These are phyloP conservation scores for Oligia fasciuncula DNA, from an alignment of 2,888 invertebrate species.

Conservation along the genomic window DNA sequence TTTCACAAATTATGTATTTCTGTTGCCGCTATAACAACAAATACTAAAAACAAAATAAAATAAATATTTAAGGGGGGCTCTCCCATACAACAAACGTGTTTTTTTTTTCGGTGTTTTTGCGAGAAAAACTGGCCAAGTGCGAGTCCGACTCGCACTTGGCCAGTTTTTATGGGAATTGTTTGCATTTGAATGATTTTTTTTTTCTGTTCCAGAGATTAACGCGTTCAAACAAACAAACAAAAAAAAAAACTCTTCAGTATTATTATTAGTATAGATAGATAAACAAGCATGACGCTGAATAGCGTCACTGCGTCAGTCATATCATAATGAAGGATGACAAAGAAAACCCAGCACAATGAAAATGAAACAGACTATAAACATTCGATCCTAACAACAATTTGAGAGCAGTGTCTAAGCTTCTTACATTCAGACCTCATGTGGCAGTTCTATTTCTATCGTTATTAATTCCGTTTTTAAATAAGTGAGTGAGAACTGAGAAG, in stretches of 20 bases:
- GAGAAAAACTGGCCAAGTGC: no score
- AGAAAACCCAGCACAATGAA: conserved; percentile 2
- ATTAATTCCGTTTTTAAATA: neutral
- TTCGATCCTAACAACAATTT: neutral
- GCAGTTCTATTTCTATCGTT: neutral
- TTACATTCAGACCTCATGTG: neutral
- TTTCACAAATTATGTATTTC: no score
- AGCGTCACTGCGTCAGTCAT: conserved; percentile 20
- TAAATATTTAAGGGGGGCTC: no score
- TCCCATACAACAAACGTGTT: no score
- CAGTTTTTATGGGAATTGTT: no score
- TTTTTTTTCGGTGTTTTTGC: no score
- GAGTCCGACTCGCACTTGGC: no score
- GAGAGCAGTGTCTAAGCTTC: conserved; percentile 4
- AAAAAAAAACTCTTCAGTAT: neutral
- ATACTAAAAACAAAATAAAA: no score
- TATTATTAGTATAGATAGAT: neutral
- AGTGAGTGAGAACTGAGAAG: neutral
- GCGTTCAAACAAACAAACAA: neutral
- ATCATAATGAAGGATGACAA: neutral
- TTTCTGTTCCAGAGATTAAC: neutral
- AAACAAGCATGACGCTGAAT: conserved; percentile 11
- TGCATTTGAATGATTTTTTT: no score
- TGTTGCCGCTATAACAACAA: no score
- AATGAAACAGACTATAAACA: conserved; percentile 14